Evolutionary conservation across 35 echinoderm and acorn worm genomes (phyloP).

Genomic region (Amphiura filiformis): DNA sequence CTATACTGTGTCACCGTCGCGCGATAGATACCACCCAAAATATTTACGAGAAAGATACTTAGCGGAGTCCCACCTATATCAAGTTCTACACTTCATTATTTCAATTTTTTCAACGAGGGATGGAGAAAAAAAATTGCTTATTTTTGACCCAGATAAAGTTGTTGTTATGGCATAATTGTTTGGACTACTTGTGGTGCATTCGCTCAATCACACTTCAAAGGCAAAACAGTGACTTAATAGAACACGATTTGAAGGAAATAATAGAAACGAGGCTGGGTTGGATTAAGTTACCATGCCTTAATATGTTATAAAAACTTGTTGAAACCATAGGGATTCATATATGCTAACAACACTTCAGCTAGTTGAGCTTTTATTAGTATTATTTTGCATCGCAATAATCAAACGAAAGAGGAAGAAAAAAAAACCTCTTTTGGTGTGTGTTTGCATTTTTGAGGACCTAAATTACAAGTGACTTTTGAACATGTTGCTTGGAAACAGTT

Average conservation of each 20-base stretch:
- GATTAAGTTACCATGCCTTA: neutral
- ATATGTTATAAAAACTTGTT: conserved; percentile 16
- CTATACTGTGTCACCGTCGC: neutral
- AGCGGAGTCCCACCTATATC: neutral
- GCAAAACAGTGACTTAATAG: neutral
- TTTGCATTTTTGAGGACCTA: no score
- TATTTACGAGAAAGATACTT: neutral
- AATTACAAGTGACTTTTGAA: no score
- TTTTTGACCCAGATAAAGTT: neutral
- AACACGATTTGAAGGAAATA: neutral
- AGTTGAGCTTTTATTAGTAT: neutral
- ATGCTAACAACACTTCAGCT: neutral
- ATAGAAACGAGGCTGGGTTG: neutral
- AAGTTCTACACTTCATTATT: neutral
- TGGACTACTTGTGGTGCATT: neutral
- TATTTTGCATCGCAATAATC: neutral
- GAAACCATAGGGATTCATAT: neutral
- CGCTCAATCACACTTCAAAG: neutral
- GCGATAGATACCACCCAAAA: neutral
- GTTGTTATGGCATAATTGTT: neutral
- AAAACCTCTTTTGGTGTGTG: no score
- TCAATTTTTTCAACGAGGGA: neutral
- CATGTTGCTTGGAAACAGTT: no score
- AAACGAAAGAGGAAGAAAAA: neutral
- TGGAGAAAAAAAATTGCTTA: neutral